These are phyloP conservation scores for Psittacula cyanocephala DNA, from an alignment of 2,113 vertebrate genomes.

Conservation along the genomic window DNA sequence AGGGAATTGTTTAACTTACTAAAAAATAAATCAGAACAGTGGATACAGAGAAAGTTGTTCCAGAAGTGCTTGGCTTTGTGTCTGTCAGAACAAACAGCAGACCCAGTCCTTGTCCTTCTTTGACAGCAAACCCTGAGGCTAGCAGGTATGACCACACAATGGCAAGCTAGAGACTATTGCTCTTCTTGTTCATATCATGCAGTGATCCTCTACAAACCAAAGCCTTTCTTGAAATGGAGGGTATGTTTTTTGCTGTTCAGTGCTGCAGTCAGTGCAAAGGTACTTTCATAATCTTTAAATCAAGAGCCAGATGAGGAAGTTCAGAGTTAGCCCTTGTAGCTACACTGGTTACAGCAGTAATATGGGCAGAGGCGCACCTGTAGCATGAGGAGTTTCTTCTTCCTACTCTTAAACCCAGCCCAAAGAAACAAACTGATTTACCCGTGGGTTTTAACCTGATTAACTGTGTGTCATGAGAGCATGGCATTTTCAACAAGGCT, in stretches of 20 bases:
- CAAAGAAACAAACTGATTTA: not conserved
- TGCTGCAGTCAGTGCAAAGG: not conserved
- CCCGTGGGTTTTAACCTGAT: not conserved
- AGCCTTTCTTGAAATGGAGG: not conserved
- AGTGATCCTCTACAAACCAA: not conserved
- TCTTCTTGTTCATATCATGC: rapidly evolving
- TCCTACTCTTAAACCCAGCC: not conserved
- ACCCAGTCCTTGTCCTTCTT: not conserved
- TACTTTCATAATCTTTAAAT: not conserved
- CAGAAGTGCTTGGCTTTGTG: not conserved
- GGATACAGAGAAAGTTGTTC: not conserved
- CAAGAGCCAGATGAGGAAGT: not conserved
- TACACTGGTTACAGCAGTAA: not conserved
- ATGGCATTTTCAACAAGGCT: not conserved
- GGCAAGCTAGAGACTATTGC: not conserved
- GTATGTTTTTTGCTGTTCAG: not conserved
- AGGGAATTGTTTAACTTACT: not conserved
- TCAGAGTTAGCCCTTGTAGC: not conserved
- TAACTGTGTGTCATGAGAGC: not conserved
- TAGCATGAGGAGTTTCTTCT: not conserved
- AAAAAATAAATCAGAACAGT: not conserved
- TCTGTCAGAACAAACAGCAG: not conserved
- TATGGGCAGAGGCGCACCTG: not conserved
- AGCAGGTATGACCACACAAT: not conserved
- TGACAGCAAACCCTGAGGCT: not conserved